Conservation (phyloP, 2,888 invertebrate genomes). For the Corythucha ciliata region DNA sequence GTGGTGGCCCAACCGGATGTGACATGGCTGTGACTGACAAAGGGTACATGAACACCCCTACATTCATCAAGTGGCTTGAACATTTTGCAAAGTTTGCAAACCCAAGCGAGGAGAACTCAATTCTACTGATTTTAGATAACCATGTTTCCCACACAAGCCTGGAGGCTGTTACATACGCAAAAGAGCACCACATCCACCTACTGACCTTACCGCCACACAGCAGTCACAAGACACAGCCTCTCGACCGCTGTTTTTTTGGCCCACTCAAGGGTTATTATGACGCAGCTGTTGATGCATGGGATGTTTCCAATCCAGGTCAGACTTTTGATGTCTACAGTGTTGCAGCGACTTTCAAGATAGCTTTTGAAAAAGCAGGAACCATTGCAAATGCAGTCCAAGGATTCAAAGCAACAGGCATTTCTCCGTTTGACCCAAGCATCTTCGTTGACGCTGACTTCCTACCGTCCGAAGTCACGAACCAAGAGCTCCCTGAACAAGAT, state of each 20-base stretch:
- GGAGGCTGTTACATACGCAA: conserved; percentile 32
- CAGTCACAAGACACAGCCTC: conserved; percentile 31
- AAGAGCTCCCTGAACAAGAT: conserved; percentile 9
- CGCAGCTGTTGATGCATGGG: conserved; percentile 9
- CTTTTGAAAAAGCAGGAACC: conserved; percentile 6
- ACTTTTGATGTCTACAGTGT: not conserved
- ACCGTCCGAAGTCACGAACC: conserved; percentile 16
- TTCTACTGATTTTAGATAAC: conserved; percentile 34
- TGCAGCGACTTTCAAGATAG: conserved; percentile 7
- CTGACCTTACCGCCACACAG: conserved; percentile 35
- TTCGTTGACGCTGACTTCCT: conserved; percentile 15
- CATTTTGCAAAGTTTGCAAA: conserved; percentile 10
- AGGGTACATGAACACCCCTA: conserved; percentile 27
- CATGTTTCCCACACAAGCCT: conserved; percentile 34
- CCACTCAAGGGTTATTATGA: conserved; percentile 10
- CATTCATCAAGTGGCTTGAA: conserved; percentile 17
- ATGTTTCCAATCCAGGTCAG: conserved; percentile 1
- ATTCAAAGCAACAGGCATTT: conserved; percentile 14
- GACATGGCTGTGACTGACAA: conserved; percentile 25
- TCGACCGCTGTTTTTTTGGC: conserved; percentile 15
- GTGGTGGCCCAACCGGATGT: conserved; percentile 20
- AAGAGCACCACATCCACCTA: conserved; percentile 33
- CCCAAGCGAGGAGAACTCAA: conserved; percentile 29
- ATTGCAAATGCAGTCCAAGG: conserved; percentile 1
- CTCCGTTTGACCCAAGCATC: conserved; percentile 7